Base-by-base conservation (phyloP, 1,140 invertebrate species). In the Drosophila nannoptera region DNA sequence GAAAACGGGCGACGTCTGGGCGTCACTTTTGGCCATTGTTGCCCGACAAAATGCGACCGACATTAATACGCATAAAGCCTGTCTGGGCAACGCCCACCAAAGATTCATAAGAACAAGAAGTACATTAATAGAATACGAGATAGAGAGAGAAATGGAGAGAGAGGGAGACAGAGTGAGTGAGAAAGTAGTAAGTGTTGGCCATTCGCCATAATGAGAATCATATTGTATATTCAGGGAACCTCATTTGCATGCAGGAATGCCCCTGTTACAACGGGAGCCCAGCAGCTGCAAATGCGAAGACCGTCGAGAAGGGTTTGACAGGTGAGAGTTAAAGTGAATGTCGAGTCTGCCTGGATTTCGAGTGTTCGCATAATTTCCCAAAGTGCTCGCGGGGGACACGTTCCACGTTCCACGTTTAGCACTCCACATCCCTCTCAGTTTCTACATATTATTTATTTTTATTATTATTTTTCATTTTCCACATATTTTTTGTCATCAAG, bases 11-110 rank as follows among this genome's bases (percentile, higher is more conserved):
- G 63, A 59, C 40, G 58, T 71, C 61, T 75, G 55, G 59, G 36
- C 72, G 46, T 73, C 65, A 64, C 60, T 67, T 22, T 22, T 22
- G 22, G 22, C 22, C 22, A 22, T 22, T 22, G 22, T 3, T 77
- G 70, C n/a, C 40, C 42, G 16, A 14, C 54, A 40, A 67, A 78
- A 73, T 78, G 60, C 61, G 49, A 66, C 62, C 70, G 7, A 74
- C 75, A 82, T 83, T 84, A 84, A 83, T 84, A 73, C 73, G 72
- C 78, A 84, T 76, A 80, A 84, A 76, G 60, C 60, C 52, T 69
- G 78, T 84, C 75, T 84, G 73, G 29, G 49, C 40, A 16, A 7
- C 48, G 40, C 11, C 55, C 32, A 43, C 6, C 7, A 14, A 38
- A 33, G 42, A 58, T 40, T 56, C 74, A 63, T 52, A 78, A 32